Evolutionary conservation across 2,797 vertebrate species (phyloP), one percentile per base, ranked within the genome.

Genomic region (Clangula hyemalis): DNA sequence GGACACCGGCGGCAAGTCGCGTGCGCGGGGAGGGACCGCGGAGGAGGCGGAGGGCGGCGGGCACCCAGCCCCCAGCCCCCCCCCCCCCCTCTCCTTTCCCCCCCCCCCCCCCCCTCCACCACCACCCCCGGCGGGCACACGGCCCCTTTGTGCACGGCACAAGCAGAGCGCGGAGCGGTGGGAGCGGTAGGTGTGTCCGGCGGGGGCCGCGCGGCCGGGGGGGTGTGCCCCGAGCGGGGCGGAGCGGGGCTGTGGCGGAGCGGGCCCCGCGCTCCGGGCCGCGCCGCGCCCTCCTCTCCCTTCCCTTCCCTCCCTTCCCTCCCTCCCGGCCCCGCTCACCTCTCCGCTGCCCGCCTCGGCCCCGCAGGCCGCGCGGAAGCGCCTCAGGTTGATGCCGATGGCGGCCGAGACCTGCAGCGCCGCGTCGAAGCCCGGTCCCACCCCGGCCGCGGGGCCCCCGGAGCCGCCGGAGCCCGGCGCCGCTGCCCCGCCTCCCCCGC

Each of bases 321-420:
- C 11, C 27, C 41, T 15, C 27, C 43, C 53, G 87, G 7, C n/a
- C 78, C 70, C 88, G 68, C 98, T 99, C 98, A 99, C 98, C 98
- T 99, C 99, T 97, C 98, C 98, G 97, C 99, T 98, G 98, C 98
- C 99, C 96, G 99, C 99, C 97, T 97, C 97, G 58, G 98, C 98
- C 97, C 99, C 99, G 98, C 98, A 99, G 98, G 99, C 99, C 98
- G 99, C 99, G 98, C 98, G 98, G 98, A 99, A 99, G 98, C 98
- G 99, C 97, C 98, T 99, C 98, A 99, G 99, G 99, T 99, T 99
- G 98, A 98, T 98, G 98, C 98, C 98, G 98, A 99, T 99, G 95
- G 98, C 98, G 97, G 99, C 98, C 74, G 99, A 99, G 98, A 99
- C 99, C 98, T 99, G 99, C 98, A 99, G 98, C 98, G 99, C 99